Conservation (phyloP, 2,888 invertebrate genomes). For the Acanthopleura granulata region DNA sequence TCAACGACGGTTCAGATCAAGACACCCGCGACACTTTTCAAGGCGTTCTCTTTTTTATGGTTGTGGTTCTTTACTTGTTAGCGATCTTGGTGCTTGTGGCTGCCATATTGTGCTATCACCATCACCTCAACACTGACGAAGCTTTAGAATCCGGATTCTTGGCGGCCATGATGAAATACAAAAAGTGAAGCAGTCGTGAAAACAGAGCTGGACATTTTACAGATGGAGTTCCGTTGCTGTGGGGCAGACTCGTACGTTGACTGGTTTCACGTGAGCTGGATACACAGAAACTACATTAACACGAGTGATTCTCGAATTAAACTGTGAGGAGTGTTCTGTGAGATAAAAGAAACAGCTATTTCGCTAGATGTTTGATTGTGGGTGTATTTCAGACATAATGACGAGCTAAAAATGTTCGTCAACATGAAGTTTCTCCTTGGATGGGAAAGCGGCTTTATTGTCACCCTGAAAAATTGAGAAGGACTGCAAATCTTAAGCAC, state of each 20-base stretch:
- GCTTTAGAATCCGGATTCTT: slow-evolving; percentile 42
- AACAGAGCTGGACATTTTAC: slow-evolving; percentile 49
- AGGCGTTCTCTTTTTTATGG: slow-evolving; percentile 33
- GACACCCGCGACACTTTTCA: slow-evolving; percentile 37
- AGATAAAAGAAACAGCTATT: no score
- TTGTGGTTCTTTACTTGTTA: slow-evolving; percentile 36
- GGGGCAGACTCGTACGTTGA: slow-evolving; percentile 56
- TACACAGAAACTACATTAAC: slow-evolving; percentile 46
- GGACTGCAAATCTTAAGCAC: no score
- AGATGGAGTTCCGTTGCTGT: slow-evolving; percentile 56
- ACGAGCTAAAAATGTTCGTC: no score
- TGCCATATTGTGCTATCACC: slow-evolving; percentile 38
- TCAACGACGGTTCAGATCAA: slow-evolving; percentile 41
- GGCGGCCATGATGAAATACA: slow-evolving; percentile 51
- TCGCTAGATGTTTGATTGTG: no score
- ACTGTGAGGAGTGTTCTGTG: slow-evolving; percentile 32
- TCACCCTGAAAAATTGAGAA: no score
- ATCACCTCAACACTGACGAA: slow-evolving; percentile 35
- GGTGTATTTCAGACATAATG: no score
- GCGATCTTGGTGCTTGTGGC: slow-evolving; percentile 37
- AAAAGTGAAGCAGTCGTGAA: slow-evolving; percentile 42
- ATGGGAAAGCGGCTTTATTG: no score
- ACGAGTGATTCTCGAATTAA: slow-evolving; percentile 32
- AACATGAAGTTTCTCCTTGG: no score
- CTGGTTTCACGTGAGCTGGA: slow-evolving; percentile 60